Percentiles rank a stretch among this genome's conserved stretches.
Evolutionary conservation across 2,113 vertebrate genomes (phyloP).

Genomic region (Clarias macrocephalus): DNA sequence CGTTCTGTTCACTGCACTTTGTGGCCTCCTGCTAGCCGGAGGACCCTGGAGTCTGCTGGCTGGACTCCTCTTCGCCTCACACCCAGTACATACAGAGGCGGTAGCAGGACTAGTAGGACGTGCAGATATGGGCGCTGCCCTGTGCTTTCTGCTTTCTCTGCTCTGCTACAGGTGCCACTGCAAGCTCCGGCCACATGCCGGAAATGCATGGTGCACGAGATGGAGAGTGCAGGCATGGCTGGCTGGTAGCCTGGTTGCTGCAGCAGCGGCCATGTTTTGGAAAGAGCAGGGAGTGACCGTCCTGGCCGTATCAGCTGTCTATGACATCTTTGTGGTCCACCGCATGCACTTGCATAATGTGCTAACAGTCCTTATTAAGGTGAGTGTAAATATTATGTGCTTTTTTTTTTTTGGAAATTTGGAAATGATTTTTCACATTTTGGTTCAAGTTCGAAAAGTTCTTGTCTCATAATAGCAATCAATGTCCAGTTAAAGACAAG

Average conservation of each 20-base stretch:
- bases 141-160: slow-evolving; percentile 93
- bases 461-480: not conserved
- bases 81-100: slow-evolving; percentile 94
- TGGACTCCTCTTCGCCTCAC: slow-evolving; percentile 90
- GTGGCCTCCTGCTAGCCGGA: slow-evolving; percentile 84
- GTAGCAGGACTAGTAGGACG: slow-evolving; percentile 93
- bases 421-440: not conserved
- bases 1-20: slow-evolving; percentile 84
- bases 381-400: slow-evolving; percentile 63
- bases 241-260: slow-evolving; percentile 82
- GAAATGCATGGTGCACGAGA: slow-evolving; percentile 39
- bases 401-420: not conserved
- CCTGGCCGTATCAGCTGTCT: slow-evolving; percentile 86
- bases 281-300: slow-evolving; percentile 98
- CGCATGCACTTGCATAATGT: slow-evolving; percentile 84
- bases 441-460: not conserved
- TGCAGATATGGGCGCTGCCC: slow-evolving; percentile 90
- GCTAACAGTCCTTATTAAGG: slow-evolving; percentile 82
- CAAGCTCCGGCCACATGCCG: slow-evolving; percentile 65
- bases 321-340: slow-evolving; percentile 91
- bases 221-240: slow-evolving; percentile 81
- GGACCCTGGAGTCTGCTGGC: slow-evolving; percentile 90
- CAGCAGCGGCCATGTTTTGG: slow-evolving; percentile 94
- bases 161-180: slow-evolving; percentile 91
- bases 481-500: not conserved